Base-by-base conservation (phyloP, 2,113 vertebrate genomes). In the Natator depressus region DNA sequence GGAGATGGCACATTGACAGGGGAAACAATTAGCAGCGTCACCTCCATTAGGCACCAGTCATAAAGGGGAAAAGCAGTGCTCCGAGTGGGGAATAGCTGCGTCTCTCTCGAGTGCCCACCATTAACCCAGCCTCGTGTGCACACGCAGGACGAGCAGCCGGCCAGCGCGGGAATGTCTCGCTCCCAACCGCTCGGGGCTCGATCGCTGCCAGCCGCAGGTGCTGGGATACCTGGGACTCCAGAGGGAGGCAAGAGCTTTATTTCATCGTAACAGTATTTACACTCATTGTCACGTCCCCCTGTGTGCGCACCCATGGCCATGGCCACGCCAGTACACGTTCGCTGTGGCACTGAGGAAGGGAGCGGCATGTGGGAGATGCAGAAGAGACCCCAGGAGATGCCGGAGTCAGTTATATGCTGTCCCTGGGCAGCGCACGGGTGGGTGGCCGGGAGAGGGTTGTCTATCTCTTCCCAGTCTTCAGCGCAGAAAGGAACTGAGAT, bases 101-200 rank as follows among this genome's bases (percentile, higher is more conserved):
- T 62, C 29, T 59, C 46, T 88, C 54, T 42, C 47, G 27, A 14
- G 35, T 9, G 62, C 46, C 54, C 54, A 50, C 87, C 19, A 35
- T 51, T 31, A 38, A 19, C 49, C 20, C 78, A 78, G 72, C 51
- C 51, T 49, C 12, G 47, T 25, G 47, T 31, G 17, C 59, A 16
- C 31, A 47, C 20, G 35, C 29, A 29, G 55, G 31, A 38, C 4
- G 16, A 53, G 22, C 20, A 82, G 59, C 27, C 51, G 1, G 78
- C 27, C 16, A 72, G 1, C 17, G 5, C 14, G 0, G 9, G 0
- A 0, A 57, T 29, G 31, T 5, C 24, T 6, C 1, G 5, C 0
- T 1, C 2, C 38, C 54, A 47, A 47, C 42, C 14, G 47, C 57
- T 42, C 50, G n/a, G 25, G 4, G 22, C 47, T 78, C 22, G 24